Base-by-base conservation (phyloP, 2,888 invertebrate species). In the Bellardia pandia region DNA sequence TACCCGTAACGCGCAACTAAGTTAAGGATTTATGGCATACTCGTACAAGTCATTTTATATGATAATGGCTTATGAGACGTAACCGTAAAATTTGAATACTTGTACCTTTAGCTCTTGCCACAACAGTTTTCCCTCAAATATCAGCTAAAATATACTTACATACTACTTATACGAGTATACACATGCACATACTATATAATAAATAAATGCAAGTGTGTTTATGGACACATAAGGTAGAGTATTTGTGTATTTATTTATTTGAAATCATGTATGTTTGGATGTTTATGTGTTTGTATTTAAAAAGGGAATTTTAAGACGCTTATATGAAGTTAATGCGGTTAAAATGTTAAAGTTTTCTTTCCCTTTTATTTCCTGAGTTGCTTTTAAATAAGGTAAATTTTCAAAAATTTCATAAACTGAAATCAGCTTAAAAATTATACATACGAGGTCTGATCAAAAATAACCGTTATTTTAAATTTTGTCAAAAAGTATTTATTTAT, bases 1-100 rank as follows among this genome's bases (percentile, higher is more conserved):
- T 45, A 58, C 23, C 42, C 33, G 53, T 74, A 82, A 79, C 69
- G 75, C 72, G 78, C 48, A 71, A 76, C 78, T 71, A 71, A 64
- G 48, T 79, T 82, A 58, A 75, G 71, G 71, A 86, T 79, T 86
- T 83, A 79, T 75, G 75, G 60, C 75, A 71, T 33, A 68, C 37
- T 58, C 75, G 66, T 33, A 68, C 37, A 71, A 58, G 64, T 83
- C 53, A 76, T 83, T 86, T 72, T 42, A 71, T 68, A 86, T 79
- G 79, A 66, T 58, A 71, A 83, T 83, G 71, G 75, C 60, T 75
- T 69, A 75, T 71, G 72, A 74, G 69, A 82, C 53, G 53, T 76
- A 71, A 82, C 53, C 75, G 42, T 64, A 81, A 86, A 45, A 78
- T 82, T 82, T 82, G 62, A 78, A 74, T 74, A 58, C 30, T 64